These are phyloP conservation scores for Drosophila micromelanica DNA, from an alignment of 1,140 invertebrate genomes.

Conservation along the genomic window DNA sequence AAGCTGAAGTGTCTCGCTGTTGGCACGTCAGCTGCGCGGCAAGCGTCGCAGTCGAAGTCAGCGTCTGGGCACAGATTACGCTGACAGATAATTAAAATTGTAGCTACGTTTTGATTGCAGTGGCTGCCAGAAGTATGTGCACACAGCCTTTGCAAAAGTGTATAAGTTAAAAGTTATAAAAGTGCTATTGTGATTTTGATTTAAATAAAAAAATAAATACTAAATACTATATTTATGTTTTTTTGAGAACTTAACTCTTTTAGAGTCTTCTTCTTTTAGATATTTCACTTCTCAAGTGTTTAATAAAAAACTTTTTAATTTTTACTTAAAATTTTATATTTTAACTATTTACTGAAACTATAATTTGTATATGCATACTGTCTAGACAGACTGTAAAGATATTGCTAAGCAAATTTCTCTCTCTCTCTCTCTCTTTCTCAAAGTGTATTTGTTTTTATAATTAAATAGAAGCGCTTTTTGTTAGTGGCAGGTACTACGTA, in stretches of 20 bases:
- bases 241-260: too few species aligned
- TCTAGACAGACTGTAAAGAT: slow-evolving; percentile 4
- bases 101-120: slow-evolving; percentile 69
- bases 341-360: background rate
- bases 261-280: background rate
- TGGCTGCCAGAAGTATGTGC: slow-evolving; percentile 28
- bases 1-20: slow-evolving; percentile 61
- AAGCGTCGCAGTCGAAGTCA: slow-evolving; percentile 15
- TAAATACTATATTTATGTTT: too few species aligned
- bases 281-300: background rate
- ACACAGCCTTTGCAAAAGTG: slow-evolving; percentile 36
- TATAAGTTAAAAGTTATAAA: too few species aligned
- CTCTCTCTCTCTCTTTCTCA: slow-evolving; percentile 11
- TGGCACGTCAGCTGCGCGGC: slow-evolving; percentile 64
- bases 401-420: background rate
- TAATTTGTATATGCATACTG: background rate
- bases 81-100: slow-evolving; percentile 80
- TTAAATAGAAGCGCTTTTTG: slow-evolving; percentile 74
- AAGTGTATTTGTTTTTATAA: slow-evolving; percentile 46
- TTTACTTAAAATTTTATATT: background rate
- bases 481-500: slow-evolving; percentile 62
- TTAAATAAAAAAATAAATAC: too few species aligned
- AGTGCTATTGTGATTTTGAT: too few species aligned
- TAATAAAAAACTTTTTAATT: background rate
- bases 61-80: slow-evolving; percentile 64